A percentile compares a stretch with the other conserved stretches of the same genome.
Evolutionary conservation across 64 coral and sea anemone genomes (phyloP).

Genomic region (Actinia tenebrosa): DNA sequence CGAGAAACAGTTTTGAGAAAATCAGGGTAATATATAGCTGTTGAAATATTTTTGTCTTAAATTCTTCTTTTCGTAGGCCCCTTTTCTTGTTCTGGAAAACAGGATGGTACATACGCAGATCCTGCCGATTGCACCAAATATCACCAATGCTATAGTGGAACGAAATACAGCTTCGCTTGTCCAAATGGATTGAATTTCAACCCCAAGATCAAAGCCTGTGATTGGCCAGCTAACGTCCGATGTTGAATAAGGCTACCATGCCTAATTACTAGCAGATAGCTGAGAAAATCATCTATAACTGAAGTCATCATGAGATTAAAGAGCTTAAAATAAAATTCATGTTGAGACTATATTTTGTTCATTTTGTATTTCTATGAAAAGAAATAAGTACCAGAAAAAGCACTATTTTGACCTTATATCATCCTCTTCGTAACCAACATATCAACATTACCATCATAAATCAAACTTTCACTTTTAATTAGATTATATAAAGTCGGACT

Average conservation of each 20-base stretch:
- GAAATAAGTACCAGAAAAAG: no score
- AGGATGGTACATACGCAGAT: constrained; percentile 33
- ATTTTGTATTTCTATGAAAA: no score
- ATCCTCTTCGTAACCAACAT: no score
- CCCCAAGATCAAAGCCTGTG: constrained; percentile 11
- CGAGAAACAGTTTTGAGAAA: background rate
- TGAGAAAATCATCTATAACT: background rate
- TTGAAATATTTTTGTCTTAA: background rate
- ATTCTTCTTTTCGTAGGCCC: constrained; percentile 25
- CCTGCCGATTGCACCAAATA: constrained; percentile 47
- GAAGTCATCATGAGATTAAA: background rate
- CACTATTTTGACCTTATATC: no score
- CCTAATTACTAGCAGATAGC: background rate
- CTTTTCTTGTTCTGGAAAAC: constrained; percentile 23
- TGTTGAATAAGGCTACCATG: constrained; percentile 24
- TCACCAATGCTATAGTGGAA: constrained; percentile 31
- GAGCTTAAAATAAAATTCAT: background rate
- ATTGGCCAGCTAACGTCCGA: constrained; percentile 39
- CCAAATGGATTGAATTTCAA: constrained; percentile 37
- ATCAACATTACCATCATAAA: no score
- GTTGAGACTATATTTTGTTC: background rate
- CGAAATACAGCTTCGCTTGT: constrained; percentile 21
- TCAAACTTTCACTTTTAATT: no score
- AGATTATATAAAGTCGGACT: no score
- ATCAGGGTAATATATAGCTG: background rate